Evolutionary conservation across 1,140 invertebrate species (phyloP).

Genomic region (Eufriesea mexicana): DNA sequence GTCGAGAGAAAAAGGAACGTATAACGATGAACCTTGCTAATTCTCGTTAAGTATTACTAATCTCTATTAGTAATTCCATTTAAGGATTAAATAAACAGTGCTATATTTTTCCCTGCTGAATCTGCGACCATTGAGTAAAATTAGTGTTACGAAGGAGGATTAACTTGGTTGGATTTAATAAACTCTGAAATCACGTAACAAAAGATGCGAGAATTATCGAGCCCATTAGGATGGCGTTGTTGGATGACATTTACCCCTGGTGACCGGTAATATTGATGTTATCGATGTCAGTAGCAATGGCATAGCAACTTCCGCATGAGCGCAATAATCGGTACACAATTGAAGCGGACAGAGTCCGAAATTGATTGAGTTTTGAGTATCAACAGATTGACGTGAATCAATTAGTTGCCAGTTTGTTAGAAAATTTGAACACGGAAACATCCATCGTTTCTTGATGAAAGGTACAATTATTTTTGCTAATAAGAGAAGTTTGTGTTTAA

Average conservation of each 20-base stretch:
- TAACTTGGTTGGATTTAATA: not conserved
- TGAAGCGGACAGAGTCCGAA: not conserved
- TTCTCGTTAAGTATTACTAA: slow-evolving; percentile 6
- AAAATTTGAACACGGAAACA: not conserved
- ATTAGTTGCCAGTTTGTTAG: slow-evolving; percentile 9
- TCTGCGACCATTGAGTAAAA: not conserved
- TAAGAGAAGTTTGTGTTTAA: not conserved
- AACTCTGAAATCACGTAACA: not conserved
- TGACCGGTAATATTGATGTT: slow-evolving; percentile 18
- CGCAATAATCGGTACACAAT: slow-evolving; percentile 30
- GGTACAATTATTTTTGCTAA: not conserved
- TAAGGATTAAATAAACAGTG: not conserved
- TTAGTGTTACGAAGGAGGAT: not conserved
- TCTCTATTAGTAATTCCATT: not conserved
- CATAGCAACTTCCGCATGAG: not conserved
- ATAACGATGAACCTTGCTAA: not conserved
- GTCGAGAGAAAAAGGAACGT: not conserved
- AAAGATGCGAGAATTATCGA: not conserved
- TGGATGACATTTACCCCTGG: not conserved
- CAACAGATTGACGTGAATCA: slow-evolving; percentile 17
- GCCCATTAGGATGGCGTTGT: not conserved
- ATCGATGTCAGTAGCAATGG: slow-evolving; percentile 25
- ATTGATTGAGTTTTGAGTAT: slow-evolving; percentile 22
- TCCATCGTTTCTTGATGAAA: no score
- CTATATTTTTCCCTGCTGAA: not conserved